phyloP scores from a whole-genome alignment of 2,113 vertebrate species.

The Egretta garzetta region DNA sequence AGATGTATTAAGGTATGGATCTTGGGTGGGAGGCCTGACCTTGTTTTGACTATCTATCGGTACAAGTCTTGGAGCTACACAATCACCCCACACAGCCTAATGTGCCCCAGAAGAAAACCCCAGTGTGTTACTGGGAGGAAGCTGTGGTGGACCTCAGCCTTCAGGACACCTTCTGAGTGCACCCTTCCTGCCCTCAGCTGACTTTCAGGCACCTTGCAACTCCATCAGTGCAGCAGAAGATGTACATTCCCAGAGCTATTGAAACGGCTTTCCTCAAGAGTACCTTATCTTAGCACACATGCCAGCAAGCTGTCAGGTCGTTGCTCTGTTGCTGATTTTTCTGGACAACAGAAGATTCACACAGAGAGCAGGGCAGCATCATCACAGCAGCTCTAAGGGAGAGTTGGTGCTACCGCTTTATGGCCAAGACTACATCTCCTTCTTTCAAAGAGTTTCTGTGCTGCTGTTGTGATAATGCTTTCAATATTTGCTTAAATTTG shows the following conservation, averaged over 20 bases:
- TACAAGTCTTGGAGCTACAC: background rate
- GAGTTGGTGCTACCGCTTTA: background rate
- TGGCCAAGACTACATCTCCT: background rate
- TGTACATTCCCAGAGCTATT: background rate
- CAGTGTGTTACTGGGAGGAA: background rate
- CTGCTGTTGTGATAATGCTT: background rate
- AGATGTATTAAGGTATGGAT: background rate
- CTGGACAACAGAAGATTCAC: background rate
- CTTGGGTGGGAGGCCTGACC: background rate
- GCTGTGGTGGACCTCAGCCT: background rate
- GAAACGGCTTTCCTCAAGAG: background rate
- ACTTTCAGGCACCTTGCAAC: background rate
- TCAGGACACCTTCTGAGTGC: background rate
- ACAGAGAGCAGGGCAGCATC: background rate
- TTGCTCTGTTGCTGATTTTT: background rate
- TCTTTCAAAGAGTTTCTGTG: background rate
- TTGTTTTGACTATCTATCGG: background rate
- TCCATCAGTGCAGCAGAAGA: background rate
- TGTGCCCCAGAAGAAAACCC: background rate
- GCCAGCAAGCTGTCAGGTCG: background rate
- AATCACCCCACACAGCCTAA: background rate
- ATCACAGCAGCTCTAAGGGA: background rate
- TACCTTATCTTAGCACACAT: background rate
- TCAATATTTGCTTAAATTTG: background rate
- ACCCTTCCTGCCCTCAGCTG: background rate